Evolutionary conservation across 2,797 vertebrate genomes (phyloP).

Genomic region (Vireo griseus): DNA sequence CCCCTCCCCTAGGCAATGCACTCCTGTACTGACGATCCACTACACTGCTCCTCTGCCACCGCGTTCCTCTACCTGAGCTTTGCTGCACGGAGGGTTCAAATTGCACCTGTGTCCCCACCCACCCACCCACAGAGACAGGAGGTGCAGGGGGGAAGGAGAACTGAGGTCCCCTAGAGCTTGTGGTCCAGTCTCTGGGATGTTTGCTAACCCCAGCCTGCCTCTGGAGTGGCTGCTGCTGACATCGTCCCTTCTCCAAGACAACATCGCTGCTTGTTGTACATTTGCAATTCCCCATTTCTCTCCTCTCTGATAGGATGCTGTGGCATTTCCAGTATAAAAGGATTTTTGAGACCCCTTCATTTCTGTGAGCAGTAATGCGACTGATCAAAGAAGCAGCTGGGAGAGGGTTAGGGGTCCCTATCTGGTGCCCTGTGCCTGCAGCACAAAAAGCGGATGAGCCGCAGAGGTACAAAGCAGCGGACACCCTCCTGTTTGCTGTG

Average conservation of each 20-base stretch:
- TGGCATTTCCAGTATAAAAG: not conserved
- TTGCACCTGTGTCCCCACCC: not conserved
- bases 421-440: not conserved
- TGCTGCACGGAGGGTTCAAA: not conserved
- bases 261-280: accelerated
- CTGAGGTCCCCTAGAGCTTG: not conserved
- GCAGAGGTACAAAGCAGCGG: not conserved
- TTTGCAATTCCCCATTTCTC: not conserved
- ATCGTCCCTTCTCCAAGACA: not conserved
- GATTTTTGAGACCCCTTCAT: not conserved
- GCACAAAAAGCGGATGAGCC: not conserved
- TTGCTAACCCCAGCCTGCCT: not conserved
- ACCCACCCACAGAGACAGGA: not conserved
- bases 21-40: not conserved
- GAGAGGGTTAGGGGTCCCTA: not conserved
- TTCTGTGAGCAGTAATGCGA: not conserved
- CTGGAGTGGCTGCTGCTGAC: not conserved
- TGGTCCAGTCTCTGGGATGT: not conserved
- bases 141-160: not conserved
- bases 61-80: not conserved
- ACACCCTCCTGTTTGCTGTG: not conserved
- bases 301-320: not conserved
- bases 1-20: not conserved
- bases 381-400: not conserved
- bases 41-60: not conserved